Base-by-base conservation (phyloP, 2,888 invertebrate species). In the Phania funesta region DNA sequence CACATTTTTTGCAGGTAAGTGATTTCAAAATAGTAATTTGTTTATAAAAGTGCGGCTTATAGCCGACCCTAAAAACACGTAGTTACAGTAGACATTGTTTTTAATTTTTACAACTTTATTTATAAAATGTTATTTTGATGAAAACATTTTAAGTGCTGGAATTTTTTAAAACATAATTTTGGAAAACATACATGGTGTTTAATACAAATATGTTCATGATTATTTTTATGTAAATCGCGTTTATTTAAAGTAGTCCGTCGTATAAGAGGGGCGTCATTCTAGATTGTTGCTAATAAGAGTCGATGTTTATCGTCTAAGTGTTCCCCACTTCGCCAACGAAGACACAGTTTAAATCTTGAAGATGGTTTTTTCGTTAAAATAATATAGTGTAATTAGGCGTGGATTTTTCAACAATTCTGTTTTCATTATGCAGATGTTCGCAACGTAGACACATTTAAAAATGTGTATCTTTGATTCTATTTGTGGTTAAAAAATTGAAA, bases 1-100 rank as follows among this genome's bases (percentile, higher is more conserved):
- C 99, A 32, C 98, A 99, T 92, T 99, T 99, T 92, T 94, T 97
- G 89, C 93, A 93, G 85, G 93, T 93, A 88, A 93, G 93, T 93
- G 48, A 1, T 32, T 6, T 16, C 16, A 2, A 44, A 13, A 9
- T 38, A 13, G 4, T 38, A 2, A 2, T 32, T 1, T 2, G 3
- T 1, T 11, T 32, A 11, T 11, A n/a, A n/a, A n/a, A n/a, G n/a
- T n/a, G n/a, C n/a, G n/a, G n/a, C n/a, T n/a, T n/a, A n/a, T n/a
- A n/a, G n/a, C n/a, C n/a, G n/a, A n/a, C n/a, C n/a, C n/a, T n/a
- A n/a, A n/a, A n/a, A n/a, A n/a, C n/a, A n/a, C n/a, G n/a, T n/a
- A n/a, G n/a, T n/a, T n/a, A n/a, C n/a, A n/a, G n/a, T n/a, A n/a
- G n/a, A n/a, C n/a, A n/a, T n/a, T n/a, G 13, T 32, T 32, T 32